Evolutionary conservation across 1,140 invertebrate genomes (phyloP).

Genomic region (Drosophila parabipectinata): DNA sequence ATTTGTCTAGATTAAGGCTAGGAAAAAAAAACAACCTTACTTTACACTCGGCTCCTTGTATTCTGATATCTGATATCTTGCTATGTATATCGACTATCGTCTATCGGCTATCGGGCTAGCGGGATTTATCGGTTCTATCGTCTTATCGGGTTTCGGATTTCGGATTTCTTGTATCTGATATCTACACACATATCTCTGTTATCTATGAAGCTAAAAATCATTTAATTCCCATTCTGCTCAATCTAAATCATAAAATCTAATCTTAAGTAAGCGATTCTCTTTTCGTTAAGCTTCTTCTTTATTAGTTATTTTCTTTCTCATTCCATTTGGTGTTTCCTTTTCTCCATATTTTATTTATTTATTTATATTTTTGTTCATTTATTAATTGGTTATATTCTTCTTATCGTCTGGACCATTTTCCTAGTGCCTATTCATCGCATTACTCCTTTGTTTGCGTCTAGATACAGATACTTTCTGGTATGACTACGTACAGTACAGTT

Average conservation of each 20-base stretch:
- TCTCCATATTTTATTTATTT: constrained; percentile 37
- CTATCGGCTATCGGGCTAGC: constrained; percentile 6
- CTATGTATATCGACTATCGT: constrained; percentile 10
- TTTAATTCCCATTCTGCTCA: constrained; percentile 3
- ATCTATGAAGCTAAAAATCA: constrained; percentile 40
- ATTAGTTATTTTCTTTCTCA: constrained; percentile 18
- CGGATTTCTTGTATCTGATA: constrained; percentile 7
- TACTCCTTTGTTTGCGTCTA: neutral
- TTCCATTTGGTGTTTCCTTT: constrained; percentile 29
- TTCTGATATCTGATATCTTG: constrained; percentile 15
- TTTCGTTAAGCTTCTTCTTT: constrained; percentile 57
- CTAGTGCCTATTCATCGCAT: constrained; percentile 5
- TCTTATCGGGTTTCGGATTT: neutral
- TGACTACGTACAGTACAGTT: constrained; percentile 32
- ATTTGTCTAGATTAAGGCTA: constrained; percentile 65
- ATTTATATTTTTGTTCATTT: constrained; percentile 26
- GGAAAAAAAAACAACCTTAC: constrained; percentile 74
- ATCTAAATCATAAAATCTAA: constrained; percentile 69
- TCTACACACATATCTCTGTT: neutral
- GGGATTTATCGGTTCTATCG: constrained; percentile 6
- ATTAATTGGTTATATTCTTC: constrained; percentile 35
- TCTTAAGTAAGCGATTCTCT: constrained; percentile 68
- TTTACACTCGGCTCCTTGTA: constrained; percentile 51
- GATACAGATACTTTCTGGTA: constrained; percentile 16
- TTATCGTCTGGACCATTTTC: constrained; percentile 26